phyloP scores from a whole-genome alignment of 2,113 vertebrate species.

The Notothenia coriiceps region DNA sequence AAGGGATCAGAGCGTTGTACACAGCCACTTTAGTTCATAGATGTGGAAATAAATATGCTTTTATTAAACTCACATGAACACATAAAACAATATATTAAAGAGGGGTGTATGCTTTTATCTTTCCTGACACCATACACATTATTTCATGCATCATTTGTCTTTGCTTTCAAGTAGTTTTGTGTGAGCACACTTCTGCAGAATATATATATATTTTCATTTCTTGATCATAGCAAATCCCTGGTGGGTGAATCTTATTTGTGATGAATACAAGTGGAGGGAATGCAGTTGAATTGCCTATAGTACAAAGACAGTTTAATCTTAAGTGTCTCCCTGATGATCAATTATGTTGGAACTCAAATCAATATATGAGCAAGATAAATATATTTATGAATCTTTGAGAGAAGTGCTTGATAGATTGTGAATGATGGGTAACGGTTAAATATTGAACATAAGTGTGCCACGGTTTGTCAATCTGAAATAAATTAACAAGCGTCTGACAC shows the following conservation, averaged over 20 bases:
- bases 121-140: background rate
- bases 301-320: constrained; percentile 42
- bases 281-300: constrained; percentile 33
- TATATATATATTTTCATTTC: constrained; percentile 38
- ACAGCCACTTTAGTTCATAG: constrained; percentile 3
- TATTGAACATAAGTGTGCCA: constrained; percentile 5
- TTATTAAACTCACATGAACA: background rate
- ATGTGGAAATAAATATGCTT: background rate
- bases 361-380: constrained; percentile 60
- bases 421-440: constrained; percentile 31
- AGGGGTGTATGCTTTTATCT: constrained; percentile 13
- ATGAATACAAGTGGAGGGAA: constrained; percentile 37
- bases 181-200: constrained; percentile 18
- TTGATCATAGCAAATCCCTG: constrained; percentile 26
- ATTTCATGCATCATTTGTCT: constrained; percentile 24
- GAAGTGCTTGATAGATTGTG: constrained; percentile 16
- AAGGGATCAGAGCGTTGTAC: background rate
- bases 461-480: constrained; percentile 13
- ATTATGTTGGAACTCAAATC: constrained; percentile 64
- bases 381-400: constrained; percentile 56
- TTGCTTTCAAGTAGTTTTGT: constrained; percentile 11
- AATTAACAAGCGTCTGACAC: background rate
- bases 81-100: background rate
- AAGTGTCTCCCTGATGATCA: constrained; percentile 68
- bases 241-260: constrained; percentile 36